A percentile compares a stretch with the other conserved stretches of the same genome.
Evolutionary conservation across 2,888 invertebrate species (phyloP).

Genomic region (Lycophotia porphyrea): DNA sequence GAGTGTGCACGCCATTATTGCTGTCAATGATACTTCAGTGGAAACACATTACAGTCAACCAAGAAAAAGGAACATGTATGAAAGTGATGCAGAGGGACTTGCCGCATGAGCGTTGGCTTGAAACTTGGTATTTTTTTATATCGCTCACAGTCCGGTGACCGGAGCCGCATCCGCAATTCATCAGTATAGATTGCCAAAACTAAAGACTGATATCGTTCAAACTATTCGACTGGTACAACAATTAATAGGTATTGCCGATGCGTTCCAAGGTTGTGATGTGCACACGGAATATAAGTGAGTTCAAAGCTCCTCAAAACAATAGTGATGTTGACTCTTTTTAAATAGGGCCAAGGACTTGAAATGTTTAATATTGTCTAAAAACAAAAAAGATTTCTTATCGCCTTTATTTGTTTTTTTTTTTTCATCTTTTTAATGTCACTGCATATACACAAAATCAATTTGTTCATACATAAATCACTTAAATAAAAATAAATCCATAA

Average conservation of each 20-base stretch:
- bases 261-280: conserved; percentile 18
- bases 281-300: not conserved
- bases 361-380: not conserved
- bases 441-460: no score
- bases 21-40: not conserved
- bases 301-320: conserved; percentile 29
- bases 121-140: not conserved
- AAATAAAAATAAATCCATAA: no score
- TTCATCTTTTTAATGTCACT: no score
- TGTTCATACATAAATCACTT: no score
- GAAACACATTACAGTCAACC: not conserved
- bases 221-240: not conserved
- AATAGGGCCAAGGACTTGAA: conserved; percentile 10
- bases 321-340: not conserved
- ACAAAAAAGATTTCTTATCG: not conserved
- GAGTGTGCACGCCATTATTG: not conserved
- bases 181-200: not conserved
- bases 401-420: not conserved
- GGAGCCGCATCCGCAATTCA: not conserved
- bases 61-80: not conserved
- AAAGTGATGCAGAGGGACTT: not conserved
- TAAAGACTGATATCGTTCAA: not conserved
- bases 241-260: conserved; percentile 20
- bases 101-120: not conserved
- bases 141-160: not conserved